These are phyloP conservation scores for Trochalopteron elliotii DNA, from an alignment of 2,113 vertebrate species.

Conservation along the genomic window DNA sequence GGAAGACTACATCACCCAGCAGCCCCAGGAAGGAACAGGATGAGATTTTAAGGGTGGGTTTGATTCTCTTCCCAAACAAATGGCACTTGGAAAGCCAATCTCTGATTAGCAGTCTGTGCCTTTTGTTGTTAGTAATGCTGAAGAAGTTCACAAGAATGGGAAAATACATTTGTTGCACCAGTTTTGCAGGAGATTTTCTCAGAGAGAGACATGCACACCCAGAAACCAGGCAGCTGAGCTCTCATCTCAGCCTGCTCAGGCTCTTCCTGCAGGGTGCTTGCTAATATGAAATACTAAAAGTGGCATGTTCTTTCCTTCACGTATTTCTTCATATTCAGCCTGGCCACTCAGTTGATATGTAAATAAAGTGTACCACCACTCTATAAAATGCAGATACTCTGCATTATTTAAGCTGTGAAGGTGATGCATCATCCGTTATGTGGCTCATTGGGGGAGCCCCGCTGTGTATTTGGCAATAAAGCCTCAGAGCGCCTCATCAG, in stretches of 20 bases:
- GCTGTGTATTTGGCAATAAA: conserved; percentile 87
- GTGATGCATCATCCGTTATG: conserved; percentile 83
- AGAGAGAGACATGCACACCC: not conserved
- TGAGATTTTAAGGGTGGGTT: not conserved
- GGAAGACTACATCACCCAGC: conserved; percentile 46
- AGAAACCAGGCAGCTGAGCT: not conserved
- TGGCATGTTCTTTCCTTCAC: conserved; percentile 49
- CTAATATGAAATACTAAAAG: conserved; percentile 77
- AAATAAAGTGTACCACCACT: conserved; percentile 79
- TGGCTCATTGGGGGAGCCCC: conserved; percentile 83
- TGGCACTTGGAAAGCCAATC: not conserved
- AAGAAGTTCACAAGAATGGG: not conserved
- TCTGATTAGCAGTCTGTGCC: not conserved
- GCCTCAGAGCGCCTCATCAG: conserved; percentile 85
- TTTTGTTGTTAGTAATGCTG: not conserved
- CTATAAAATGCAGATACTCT: conserved; percentile 69
- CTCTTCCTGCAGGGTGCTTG: conserved; percentile 44
- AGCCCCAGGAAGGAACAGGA: conserved; percentile 7
- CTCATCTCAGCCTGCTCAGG: not conserved
- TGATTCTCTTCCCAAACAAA: not conserved
- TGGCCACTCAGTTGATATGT: conserved; percentile 82
- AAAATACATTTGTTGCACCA: not conserved
- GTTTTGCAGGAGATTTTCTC: not conserved
- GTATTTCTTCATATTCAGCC: conserved; percentile 77
- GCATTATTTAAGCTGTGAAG: conserved; percentile 82